Evolutionary conservation across 2,113 vertebrate genomes (phyloP).

Genomic region (Prionailurus viverrinus): DNA sequence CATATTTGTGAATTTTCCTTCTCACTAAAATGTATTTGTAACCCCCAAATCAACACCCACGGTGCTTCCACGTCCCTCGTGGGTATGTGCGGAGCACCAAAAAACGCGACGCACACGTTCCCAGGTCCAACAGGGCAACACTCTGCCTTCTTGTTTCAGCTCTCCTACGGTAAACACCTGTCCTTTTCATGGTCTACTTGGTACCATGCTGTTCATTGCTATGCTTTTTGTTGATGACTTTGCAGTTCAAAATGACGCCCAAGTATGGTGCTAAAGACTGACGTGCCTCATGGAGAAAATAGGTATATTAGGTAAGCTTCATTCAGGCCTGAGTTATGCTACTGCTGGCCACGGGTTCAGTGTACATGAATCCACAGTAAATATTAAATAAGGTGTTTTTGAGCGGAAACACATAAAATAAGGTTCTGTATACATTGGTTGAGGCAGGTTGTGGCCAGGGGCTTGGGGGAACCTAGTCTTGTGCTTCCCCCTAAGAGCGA

Average conservation of each 20-base stretch:
- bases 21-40: neutral
- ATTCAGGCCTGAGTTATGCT: rapidly evolving
- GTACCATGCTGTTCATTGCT: neutral
- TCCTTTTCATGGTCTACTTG: too few relatives aligned
- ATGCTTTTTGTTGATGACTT: neutral
- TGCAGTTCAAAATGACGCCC: neutral
- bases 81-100: rapidly evolving
- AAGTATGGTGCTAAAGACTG: neutral
- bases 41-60: neutral
- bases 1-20: neutral
- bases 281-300: neutral
- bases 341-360: neutral
- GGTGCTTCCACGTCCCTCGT: rapidly evolving
- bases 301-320: neutral
- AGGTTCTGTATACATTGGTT: too few relatives aligned
- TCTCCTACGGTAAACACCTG: too few relatives aligned
- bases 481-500: neutral
- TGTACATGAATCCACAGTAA: neutral
- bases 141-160: neutral
- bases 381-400: neutral
- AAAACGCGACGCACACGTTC: rapidly evolving
- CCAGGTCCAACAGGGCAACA: neutral
- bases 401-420: neutral
- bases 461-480: neutral
- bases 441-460: neutral